Conservation (phyloP, 2,797 vertebrate genomes). For the Falco rusticolus region DNA sequence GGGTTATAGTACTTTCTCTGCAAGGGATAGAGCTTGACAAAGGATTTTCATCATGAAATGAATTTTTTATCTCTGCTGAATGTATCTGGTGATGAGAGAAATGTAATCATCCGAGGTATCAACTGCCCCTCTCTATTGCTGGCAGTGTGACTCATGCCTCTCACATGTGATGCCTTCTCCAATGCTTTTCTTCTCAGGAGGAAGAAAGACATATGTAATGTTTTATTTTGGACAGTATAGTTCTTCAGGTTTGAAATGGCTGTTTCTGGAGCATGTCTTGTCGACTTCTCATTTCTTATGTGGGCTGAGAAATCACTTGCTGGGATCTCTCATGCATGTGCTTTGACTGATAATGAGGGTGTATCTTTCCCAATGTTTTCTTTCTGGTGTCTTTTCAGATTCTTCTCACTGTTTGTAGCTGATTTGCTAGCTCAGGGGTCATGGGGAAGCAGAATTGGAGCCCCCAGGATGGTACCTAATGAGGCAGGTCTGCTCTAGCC, state of each 20-base stretch:
- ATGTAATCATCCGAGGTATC: background rate
- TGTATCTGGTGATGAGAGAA: background rate
- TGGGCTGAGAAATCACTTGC: background rate
- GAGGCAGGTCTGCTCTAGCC: background rate
- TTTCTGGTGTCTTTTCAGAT: background rate
- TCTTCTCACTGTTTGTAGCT: background rate
- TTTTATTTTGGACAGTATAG: background rate
- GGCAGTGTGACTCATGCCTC: background rate
- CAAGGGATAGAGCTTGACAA: background rate
- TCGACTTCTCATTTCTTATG: background rate
- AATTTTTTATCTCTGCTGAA: conserved; percentile 18
- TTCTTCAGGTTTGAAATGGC: background rate
- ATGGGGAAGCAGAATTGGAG: background rate
- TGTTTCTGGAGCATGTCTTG: background rate
- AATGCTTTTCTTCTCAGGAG: background rate
- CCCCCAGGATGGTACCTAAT: background rate
- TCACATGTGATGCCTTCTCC: background rate
- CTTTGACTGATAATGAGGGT: background rate
- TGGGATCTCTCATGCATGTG: rapidly evolving
- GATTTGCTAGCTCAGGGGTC: background rate
- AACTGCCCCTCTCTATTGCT: background rate
- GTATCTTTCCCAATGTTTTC: background rate
- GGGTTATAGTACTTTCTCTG: background rate
- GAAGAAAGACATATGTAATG: background rate
- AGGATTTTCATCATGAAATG: conserved; percentile 1